phyloP scores from a whole-genome alignment of 2,888 invertebrate genomes.

The Drosophila greeni region DNA sequence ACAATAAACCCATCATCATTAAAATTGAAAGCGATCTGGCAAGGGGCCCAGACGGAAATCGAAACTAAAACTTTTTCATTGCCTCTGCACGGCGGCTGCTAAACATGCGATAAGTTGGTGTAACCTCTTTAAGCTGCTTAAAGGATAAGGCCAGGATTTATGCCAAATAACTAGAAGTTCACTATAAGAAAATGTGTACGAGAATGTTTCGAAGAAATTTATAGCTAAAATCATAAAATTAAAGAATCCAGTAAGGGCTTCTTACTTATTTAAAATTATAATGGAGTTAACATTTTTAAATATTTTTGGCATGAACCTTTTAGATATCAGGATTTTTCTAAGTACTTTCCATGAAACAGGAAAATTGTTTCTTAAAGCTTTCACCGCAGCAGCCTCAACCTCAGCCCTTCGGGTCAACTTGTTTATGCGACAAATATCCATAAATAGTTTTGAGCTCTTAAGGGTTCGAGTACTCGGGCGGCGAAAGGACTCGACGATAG shows the following conservation, averaged over 20 bases:
- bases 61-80: slow-evolving; percentile 35
- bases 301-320: background rate
- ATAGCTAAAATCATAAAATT: background rate
- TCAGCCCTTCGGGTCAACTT: slow-evolving; percentile 60
- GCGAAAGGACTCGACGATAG: slow-evolving; percentile 36
- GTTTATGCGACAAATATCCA: slow-evolving; percentile 71
- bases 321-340: background rate
- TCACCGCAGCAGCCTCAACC: slow-evolving; percentile 12
- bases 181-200: background rate
- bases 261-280: background rate
- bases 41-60: slow-evolving; percentile 32
- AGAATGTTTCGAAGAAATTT: background rate
- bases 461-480: slow-evolving; percentile 38
- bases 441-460: slow-evolving; percentile 70
- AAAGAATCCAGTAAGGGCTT: background rate
- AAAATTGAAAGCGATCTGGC: slow-evolving; percentile 36
- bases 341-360: slow-evolving; percentile 13
- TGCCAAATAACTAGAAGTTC: slow-evolving; percentile 44
- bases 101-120: slow-evolving; percentile 59
- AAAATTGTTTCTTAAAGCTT: slow-evolving; percentile 60
- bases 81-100: slow-evolving; percentile 38
- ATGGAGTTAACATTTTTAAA: background rate
- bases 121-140: slow-evolving; percentile 63
- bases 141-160: slow-evolving; percentile 37
- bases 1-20: slow-evolving; percentile 45